Percentiles rank a stretch among this genome's conserved stretches.
Conservation (phyloP, 2,113 vertebrate species). For the Sisor rabdophorus region DNA sequence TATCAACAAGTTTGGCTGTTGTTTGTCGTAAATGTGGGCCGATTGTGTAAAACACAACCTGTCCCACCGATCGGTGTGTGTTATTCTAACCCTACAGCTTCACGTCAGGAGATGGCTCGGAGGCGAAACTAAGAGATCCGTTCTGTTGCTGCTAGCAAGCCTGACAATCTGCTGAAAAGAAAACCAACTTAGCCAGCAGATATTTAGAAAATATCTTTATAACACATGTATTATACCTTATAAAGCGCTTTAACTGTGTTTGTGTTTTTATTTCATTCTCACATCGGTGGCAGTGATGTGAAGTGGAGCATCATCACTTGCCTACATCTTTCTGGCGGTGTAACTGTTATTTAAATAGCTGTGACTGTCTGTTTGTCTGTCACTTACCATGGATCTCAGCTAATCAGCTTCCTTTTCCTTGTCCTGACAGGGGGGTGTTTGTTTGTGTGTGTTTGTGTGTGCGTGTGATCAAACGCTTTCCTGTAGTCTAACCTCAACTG, state of each 20-base stretch:
- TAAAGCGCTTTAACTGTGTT: background rate
- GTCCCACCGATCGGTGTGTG: background rate
- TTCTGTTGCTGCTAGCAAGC: background rate
- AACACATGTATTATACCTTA: too few relatives aligned
- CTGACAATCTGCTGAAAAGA: background rate
- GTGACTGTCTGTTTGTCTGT: background rate
- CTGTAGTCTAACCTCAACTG: conserved; percentile 50
- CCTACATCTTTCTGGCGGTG: background rate
- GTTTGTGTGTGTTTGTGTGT: conserved; percentile 29
- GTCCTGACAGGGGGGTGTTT: conserved; percentile 35
- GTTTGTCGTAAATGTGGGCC: background rate
- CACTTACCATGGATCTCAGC: background rate
- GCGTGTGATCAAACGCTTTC: conserved; percentile 33
- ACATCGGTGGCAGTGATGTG: background rate
- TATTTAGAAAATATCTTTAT: too few relatives aligned
- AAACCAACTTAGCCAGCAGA: background rate
- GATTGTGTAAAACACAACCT: background rate
- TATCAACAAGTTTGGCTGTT: conserved; percentile 31
- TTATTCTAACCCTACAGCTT: background rate
- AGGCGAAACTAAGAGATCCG: background rate
- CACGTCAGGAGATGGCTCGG: background rate
- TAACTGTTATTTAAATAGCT: background rate
- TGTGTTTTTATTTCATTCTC: background rate
- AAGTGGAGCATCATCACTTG: background rate
- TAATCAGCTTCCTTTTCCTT: background rate